Evolutionary conservation across 2,113 vertebrate species (phyloP).

Genomic region (Tragelaphus imberbis): DNA sequence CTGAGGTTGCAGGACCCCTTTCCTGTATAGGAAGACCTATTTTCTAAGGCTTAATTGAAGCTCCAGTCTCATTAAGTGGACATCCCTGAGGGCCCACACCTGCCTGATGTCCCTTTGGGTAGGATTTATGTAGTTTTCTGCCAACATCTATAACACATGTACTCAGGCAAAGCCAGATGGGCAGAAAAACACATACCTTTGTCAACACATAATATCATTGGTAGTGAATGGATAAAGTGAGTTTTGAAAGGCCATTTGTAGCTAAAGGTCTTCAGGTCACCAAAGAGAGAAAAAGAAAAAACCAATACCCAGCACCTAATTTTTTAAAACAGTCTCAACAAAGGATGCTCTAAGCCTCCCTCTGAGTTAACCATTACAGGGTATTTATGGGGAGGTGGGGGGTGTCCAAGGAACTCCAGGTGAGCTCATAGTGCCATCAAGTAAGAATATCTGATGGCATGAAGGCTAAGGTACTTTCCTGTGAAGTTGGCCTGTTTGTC

Average conservation of each 20-base stretch:
- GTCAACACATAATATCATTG: background rate
- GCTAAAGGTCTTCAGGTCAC: background rate
- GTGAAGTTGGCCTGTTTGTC: background rate
- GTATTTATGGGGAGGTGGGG: rapidly evolving
- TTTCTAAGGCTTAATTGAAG: background rate
- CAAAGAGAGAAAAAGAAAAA: background rate
- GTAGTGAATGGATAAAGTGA: background rate
- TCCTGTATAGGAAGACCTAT: background rate
- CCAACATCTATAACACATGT: background rate
- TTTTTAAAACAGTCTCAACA: background rate
- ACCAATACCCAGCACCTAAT: background rate
- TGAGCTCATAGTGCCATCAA: rapidly evolving
- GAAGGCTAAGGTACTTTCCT: too few species aligned
- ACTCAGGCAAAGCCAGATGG: background rate
- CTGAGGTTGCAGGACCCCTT: background rate
- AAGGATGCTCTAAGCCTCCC: background rate
- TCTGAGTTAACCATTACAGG: background rate
- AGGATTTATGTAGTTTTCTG: background rate
- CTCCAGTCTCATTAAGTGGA: background rate
- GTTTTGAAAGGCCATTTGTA: background rate
- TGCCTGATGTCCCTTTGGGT: background rate
- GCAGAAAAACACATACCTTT: background rate
- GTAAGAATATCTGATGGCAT: rapidly evolving
- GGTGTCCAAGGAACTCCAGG: background rate
- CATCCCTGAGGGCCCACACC: background rate